Percentiles rank a stretch among this genome's conserved stretches.
phyloP scores from a whole-genome alignment of 2,888 invertebrate species.

The Epicampocera succincta region DNA sequence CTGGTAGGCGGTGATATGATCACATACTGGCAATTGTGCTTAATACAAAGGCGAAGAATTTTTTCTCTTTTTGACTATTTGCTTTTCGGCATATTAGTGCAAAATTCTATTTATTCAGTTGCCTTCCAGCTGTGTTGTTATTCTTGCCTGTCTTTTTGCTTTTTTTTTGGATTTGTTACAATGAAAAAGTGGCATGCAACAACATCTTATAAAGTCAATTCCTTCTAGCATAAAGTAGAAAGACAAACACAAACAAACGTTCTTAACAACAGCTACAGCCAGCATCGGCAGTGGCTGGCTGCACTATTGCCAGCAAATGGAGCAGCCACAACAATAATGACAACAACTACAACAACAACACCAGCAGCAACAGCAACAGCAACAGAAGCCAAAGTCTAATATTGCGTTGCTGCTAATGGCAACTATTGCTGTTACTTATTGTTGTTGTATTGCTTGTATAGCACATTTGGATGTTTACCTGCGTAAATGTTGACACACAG shows the following conservation, averaged over 20 bases:
- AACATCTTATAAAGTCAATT: conserved; percentile 31
- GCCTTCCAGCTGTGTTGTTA: conserved; percentile 42
- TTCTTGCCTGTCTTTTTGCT: background rate
- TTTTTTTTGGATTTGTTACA: conserved; percentile 10
- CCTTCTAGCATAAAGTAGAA: background rate
- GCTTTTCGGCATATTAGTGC: background rate
- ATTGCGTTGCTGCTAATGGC: conserved; percentile 15
- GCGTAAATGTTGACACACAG: conserved; percentile 21
- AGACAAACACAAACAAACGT: background rate
- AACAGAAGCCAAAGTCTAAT: conserved; percentile 34
- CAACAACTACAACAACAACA: conserved; percentile 3
- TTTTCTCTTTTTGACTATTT: background rate
- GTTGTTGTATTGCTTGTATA: conserved; percentile 29
- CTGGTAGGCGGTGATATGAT: conserved; percentile 7
- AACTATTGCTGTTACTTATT: conserved; percentile 8
- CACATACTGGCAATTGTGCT: conserved; percentile 25
- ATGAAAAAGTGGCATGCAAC: conserved; percentile 36
- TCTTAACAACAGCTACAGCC: background rate
- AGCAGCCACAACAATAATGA: background rate
- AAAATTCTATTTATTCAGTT: conserved; percentile 23
- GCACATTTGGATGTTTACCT: conserved; percentile 48
- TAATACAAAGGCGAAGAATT: conserved; percentile 12
- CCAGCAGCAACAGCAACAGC: background rate
- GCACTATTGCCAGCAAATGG: background rate
- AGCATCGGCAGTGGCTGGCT: conserved; percentile 1